A percentile compares a stretch with the other conserved stretches of the same genome.
phyloP scores from a whole-genome alignment of 2,113 vertebrate genomes.

The Ictalurus furcatus region DNA sequence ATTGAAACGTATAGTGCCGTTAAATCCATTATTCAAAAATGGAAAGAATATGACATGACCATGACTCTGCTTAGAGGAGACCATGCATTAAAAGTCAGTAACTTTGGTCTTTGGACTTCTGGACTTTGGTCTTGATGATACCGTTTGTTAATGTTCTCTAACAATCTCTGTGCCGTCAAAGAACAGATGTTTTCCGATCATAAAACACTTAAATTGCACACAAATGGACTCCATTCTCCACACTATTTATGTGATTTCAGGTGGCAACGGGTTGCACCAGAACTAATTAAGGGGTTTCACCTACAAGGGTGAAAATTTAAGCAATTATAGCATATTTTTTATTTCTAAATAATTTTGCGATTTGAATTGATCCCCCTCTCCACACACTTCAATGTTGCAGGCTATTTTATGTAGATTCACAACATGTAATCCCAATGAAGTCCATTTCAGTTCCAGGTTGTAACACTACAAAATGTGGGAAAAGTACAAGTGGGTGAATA shows the following conservation, averaged over 20 bases:
- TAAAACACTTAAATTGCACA: neutral
- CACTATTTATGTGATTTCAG: neutral
- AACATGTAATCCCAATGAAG: neutral
- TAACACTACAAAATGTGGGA: neutral
- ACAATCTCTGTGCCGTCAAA: neutral
- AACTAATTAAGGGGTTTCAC: neutral
- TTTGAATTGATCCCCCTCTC: neutral
- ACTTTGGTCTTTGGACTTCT: neutral
- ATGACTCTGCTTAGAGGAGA: neutral
- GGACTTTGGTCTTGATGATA: neutral
- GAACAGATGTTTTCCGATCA: neutral
- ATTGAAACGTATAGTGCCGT: neutral
- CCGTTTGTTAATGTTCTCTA: neutral
- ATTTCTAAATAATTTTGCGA: neutral
- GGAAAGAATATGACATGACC: neutral
- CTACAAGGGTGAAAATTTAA: neutral
- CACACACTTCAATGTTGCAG: neutral
- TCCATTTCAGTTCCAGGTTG: neutral
- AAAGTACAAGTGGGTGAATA: neutral
- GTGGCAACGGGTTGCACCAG: neutral
- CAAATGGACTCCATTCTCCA: neutral
- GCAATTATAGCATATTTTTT: neutral
- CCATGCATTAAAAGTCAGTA: neutral
- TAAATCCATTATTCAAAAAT: neutral
- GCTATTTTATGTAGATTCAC: neutral